Percentiles rank a stretch among this genome's conserved stretches.
phyloP scores from a whole-genome alignment of 2,113 vertebrate genomes.

The Megaptera novaeangliae region DNA sequence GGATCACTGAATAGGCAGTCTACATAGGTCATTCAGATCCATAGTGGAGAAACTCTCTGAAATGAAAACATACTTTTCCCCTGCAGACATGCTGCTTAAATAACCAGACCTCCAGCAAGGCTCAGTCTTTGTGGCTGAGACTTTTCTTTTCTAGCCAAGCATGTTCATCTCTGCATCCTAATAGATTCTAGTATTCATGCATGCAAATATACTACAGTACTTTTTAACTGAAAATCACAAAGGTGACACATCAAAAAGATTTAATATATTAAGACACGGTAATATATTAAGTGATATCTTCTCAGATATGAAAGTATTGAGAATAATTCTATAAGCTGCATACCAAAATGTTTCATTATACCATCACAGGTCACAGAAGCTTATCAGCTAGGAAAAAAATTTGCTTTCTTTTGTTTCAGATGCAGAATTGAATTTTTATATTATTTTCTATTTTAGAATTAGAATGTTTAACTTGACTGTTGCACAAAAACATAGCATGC shows the following conservation, averaged over 20 bases:
- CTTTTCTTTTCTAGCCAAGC: not conserved
- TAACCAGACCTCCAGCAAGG: not conserved
- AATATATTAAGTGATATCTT: not conserved
- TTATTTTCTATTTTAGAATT: slow-evolving; percentile 33
- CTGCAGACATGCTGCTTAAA: not conserved
- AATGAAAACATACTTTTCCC: not conserved
- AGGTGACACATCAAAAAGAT: not conserved
- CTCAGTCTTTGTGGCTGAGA: not conserved
- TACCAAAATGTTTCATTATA: not conserved
- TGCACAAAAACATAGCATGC: not conserved
- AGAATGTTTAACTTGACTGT: slow-evolving; percentile 11
- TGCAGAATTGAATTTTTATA: not conserved
- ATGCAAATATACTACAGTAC: not conserved
- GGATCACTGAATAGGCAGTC: not conserved
- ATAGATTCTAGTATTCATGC: not conserved
- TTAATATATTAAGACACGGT: not conserved
- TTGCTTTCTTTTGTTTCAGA: not conserved
- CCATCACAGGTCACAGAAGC: not conserved
- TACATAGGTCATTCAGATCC: not conserved
- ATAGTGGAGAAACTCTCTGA: not conserved
- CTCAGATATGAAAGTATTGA: not conserved
- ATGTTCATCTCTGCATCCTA: not conserved
- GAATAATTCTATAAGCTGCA: not conserved
- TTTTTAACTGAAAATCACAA: not conserved
- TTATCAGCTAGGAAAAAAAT: not conserved